phyloP scores from a whole-genome alignment of 92 coral and sea anemone species.

The Palythoa grandiflora region DNA sequence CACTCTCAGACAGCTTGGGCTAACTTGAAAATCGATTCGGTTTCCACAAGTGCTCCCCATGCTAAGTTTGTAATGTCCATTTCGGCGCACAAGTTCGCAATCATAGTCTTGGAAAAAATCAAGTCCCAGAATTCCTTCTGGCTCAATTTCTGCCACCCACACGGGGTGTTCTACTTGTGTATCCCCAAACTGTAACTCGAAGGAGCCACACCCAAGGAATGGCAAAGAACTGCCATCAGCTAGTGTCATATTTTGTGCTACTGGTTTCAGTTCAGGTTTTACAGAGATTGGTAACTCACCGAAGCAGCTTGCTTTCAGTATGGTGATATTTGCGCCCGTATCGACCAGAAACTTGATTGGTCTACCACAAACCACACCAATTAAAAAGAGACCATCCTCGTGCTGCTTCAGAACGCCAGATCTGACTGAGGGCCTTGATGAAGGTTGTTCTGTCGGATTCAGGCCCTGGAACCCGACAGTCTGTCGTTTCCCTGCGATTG shows the following conservation, averaged over 20 bases:
- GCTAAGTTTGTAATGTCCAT: not conserved
- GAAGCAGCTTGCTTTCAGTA: slow-evolving; percentile 56
- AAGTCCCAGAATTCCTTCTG: slow-evolving; percentile 22
- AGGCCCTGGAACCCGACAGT: not conserved
- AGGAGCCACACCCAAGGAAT: not conserved
- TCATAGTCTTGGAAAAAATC: not conserved
- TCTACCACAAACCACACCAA: slow-evolving; percentile 35
- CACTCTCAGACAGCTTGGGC: not conserved
- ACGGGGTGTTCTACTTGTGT: slow-evolving; percentile 11
- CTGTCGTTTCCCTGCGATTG: not conserved
- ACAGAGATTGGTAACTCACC: slow-evolving; percentile 13
- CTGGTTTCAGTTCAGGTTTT: slow-evolving; percentile 33
- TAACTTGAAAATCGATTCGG: not conserved
- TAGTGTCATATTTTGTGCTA: slow-evolving; percentile 40
- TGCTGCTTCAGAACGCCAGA: not conserved
- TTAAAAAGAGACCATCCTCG: slow-evolving; percentile 45
- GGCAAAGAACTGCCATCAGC: slow-evolving; percentile 31
- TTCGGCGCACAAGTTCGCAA: no score
- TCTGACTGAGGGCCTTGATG: not conserved
- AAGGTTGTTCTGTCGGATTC: not conserved
- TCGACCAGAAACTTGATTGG: slow-evolving; percentile 61
- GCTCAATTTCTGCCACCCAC: slow-evolving; percentile 41
- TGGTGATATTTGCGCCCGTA: slow-evolving; percentile 62
- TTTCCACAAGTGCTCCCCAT: no score
- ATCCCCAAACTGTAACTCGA: not conserved